Evolutionary conservation across 2,113 vertebrate genomes (phyloP).

Genomic region (Caretta caretta): DNA sequence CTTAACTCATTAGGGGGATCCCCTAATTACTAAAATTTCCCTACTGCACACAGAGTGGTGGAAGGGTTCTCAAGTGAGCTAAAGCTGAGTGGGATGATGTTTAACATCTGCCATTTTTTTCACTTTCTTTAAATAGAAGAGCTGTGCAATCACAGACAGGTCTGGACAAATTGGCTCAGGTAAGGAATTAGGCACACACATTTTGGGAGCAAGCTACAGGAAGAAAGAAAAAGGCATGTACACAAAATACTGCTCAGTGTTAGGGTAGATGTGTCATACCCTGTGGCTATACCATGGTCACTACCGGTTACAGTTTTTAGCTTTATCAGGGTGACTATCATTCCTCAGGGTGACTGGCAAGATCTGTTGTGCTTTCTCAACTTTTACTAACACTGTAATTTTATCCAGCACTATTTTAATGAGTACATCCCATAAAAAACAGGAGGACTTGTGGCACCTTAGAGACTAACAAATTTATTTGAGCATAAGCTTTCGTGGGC

Average conservation of each 20-base stretch:
- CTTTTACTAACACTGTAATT: background rate
- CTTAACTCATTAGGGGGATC: background rate
- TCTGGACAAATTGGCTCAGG: background rate
- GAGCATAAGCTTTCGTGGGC: too few relatives aligned
- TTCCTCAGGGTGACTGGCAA: background rate
- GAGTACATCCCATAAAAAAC: background rate
- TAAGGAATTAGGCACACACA: background rate
- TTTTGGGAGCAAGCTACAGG: background rate
- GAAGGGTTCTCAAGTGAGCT: background rate
- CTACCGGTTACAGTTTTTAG: background rate
- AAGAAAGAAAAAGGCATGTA: background rate
- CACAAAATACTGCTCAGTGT: background rate
- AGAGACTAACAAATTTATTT: too few relatives aligned
- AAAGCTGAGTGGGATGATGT: background rate
- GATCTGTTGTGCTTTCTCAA: background rate
- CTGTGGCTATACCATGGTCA: background rate
- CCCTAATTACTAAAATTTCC: fast-evolving
- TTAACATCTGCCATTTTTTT: background rate
- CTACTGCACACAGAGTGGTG: background rate
- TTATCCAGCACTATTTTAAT: background rate
- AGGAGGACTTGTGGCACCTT: too few relatives aligned
- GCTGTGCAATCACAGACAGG: background rate
- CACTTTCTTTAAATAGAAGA: background rate
- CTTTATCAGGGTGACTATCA: background rate
- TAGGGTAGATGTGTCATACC: background rate